These are phyloP conservation scores for Erebia aethiops DNA, from an alignment of 2,888 invertebrate species.

Conservation along the genomic window DNA sequence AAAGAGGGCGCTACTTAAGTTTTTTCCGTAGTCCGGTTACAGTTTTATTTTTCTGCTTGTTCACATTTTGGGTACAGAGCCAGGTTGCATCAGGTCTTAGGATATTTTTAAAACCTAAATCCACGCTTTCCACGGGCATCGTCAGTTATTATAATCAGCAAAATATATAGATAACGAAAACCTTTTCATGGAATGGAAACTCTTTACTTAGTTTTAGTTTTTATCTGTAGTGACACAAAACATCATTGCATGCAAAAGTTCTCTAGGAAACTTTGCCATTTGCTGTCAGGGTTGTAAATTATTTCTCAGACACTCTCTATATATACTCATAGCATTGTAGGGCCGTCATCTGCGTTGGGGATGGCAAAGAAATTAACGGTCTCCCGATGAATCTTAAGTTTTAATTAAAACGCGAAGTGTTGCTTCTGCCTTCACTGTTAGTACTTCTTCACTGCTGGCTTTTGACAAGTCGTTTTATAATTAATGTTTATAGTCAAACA, in stretches of 20 bases:
- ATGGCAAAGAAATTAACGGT: conserved; percentile 55
- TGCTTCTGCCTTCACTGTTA: conserved; percentile 9
- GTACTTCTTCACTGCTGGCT: conserved; percentile 1
- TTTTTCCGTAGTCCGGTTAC: no score
- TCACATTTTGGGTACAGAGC: no score
- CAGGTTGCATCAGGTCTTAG: no score
- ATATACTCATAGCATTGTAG: conserved; percentile 11
- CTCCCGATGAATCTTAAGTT: conserved; percentile 63
- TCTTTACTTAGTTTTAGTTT: background rate
- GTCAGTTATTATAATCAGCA: no score
- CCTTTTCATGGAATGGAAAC: no score
- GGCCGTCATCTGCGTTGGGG: conserved; percentile 50
- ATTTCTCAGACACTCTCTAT: conserved; percentile 37
- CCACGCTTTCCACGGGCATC: no score
- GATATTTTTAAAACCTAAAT: no score
- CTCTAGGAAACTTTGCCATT: conserved; percentile 16
- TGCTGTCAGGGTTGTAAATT: conserved; percentile 33
- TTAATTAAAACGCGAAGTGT: conserved; percentile 60
- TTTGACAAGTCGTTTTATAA: conserved; percentile 12
- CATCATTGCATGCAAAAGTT: conserved; percentile 26
- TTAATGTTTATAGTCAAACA: background rate
- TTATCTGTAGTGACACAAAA: background rate
- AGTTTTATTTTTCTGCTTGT: no score
- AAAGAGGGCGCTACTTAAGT: no score
- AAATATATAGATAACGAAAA: no score